Percentiles rank a stretch among this genome's conserved stretches.
Evolutionary conservation across 2,113 vertebrate species (phyloP).

Genomic region (Pelmatolapia mariae): DNA sequence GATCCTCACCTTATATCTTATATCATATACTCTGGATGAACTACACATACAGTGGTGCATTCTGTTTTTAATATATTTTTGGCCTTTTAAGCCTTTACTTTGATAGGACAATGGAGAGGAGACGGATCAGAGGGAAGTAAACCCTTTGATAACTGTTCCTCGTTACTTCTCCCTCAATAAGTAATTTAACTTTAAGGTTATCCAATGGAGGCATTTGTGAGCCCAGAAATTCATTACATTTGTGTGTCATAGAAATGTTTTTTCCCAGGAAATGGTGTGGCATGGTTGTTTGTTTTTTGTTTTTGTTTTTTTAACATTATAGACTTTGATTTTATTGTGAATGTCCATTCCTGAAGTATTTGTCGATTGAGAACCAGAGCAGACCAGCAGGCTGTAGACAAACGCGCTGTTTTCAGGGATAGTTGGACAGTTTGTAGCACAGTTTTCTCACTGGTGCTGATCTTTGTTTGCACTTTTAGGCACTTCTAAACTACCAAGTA

Average conservation of each 20-base stretch:
- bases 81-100: background rate
- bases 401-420: background rate
- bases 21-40: background rate
- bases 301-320: background rate
- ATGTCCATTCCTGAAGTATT: background rate
- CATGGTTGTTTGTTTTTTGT: background rate
- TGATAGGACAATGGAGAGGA: background rate
- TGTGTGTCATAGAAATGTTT: background rate
- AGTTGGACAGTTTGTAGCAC: background rate
- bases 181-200: background rate
- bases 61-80: fast-evolving
- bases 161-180: background rate
- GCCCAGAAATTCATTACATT: background rate
- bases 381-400: fast-evolving
- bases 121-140: background rate
- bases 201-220: background rate
- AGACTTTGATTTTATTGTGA: background rate
- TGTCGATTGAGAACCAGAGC: background rate
- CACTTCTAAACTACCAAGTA: background rate
- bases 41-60: background rate
- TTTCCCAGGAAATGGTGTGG: background rate
- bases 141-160: background rate
- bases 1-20: background rate
- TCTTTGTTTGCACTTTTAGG: background rate
- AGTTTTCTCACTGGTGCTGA: background rate